These are phyloP conservation scores for Embiotoca jacksoni DNA, from an alignment of 2,113 vertebrate genomes.

Conservation along the genomic window DNA sequence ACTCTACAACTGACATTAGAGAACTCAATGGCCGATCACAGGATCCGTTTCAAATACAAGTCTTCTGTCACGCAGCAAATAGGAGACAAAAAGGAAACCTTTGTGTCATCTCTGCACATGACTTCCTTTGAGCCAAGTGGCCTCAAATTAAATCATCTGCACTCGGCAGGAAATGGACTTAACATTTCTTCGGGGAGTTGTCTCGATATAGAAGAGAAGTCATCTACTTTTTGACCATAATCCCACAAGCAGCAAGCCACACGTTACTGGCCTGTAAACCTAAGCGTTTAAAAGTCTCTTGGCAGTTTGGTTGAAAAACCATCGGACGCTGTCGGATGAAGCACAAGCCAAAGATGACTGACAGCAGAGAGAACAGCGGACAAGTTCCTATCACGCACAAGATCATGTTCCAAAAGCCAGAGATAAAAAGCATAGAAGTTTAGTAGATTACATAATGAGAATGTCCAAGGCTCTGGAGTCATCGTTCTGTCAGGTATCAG, in stretches of 20 bases:
- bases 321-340: conserved; percentile 57
- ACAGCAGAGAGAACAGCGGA: conserved; percentile 65
- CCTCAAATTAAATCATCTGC: conserved; percentile 8
- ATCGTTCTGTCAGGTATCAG: conserved; percentile 51
- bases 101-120: conserved; percentile 12
- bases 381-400: conserved; percentile 45
- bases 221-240: conserved; percentile 34
- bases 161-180: conserved; percentile 14
- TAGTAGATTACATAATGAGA: conserved; percentile 50
- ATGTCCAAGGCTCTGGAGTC: conserved; percentile 57
- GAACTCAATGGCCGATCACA: conserved; percentile 19
- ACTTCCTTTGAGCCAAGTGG: not conserved
- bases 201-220: conserved; percentile 29
- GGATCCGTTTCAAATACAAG: conserved; percentile 10
- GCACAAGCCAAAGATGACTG: conserved; percentile 64
- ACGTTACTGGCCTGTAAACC: conserved; percentile 51
- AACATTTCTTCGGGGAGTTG: conserved; percentile 31
- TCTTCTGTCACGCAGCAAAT: conserved; percentile 17
- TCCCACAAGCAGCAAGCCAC: conserved; percentile 45
- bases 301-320: conserved; percentile 55
- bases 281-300: conserved; percentile 30
- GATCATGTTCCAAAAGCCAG: conserved; percentile 51
- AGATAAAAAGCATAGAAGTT: conserved; percentile 51
- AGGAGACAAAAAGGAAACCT: conserved; percentile 22
- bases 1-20: conserved; percentile 30